Percentiles rank a stretch among this genome's conserved stretches.
These are phyloP conservation scores for Mormyrops boulengeri DNA, from an alignment of 2,797 vertebrate genomes.

Conservation along the genomic window DNA sequence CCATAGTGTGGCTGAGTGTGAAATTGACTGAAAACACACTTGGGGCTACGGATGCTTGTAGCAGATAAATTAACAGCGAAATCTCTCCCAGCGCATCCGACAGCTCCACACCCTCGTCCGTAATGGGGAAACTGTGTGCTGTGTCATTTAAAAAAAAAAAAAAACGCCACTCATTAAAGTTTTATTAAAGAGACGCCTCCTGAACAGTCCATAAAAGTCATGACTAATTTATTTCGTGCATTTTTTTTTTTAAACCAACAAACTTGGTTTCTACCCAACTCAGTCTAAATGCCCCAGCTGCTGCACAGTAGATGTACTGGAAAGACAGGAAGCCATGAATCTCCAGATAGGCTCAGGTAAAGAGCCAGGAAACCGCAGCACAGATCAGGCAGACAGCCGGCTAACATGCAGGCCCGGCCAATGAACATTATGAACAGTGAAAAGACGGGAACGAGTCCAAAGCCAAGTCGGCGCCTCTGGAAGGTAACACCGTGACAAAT, in stretches of 20 bases:
- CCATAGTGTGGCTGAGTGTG: not conserved
- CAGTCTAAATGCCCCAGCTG: not conserved
- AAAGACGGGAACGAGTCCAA: not conserved
- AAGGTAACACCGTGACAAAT: not conserved
- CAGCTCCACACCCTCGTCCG: not conserved
- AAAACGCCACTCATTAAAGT: not conserved
- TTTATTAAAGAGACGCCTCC: not conserved
- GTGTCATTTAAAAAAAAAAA: not conserved
- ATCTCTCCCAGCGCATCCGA: not conserved
- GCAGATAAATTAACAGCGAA: not conserved
- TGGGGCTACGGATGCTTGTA: not conserved
- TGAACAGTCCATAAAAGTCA: not conserved
- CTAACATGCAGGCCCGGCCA: not conserved
- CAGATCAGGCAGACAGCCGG: not conserved
- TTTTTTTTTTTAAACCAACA: not conserved
- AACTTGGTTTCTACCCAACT: not conserved
- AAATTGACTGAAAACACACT: not conserved
- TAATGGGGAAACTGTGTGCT: not conserved
- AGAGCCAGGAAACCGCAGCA: not conserved
- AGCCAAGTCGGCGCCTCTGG: not conserved
- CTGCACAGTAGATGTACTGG: not conserved
- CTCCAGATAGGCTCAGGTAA: not conserved
- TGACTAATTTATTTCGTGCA: not conserved
- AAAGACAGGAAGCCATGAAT: not conserved
- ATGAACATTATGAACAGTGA: not conserved